Percentiles rank a stretch among this genome's conserved stretches.
Evolutionary conservation across 2,888 invertebrate species (phyloP).

Genomic region (Empis livida): DNA sequence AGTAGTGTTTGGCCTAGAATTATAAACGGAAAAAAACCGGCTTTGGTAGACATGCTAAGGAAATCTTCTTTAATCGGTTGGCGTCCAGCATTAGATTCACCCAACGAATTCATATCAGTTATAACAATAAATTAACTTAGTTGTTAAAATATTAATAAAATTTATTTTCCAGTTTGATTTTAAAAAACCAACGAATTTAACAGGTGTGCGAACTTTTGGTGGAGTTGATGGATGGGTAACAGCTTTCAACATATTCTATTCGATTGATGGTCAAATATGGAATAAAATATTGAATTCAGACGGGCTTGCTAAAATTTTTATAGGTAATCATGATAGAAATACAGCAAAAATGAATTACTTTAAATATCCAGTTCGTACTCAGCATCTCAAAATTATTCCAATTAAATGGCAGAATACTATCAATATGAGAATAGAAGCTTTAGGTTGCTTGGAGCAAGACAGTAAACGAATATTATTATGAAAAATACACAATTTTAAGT

Average conservation of each 20-base stretch:
- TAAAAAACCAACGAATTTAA: slow-evolving; percentile 57
- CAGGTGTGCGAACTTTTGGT: slow-evolving; percentile 64
- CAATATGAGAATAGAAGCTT: slow-evolving; percentile 60
- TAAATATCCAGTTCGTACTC: slow-evolving; percentile 56
- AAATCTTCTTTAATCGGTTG: slow-evolving; percentile 41
- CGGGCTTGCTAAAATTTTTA: slow-evolving; percentile 45
- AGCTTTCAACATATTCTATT: slow-evolving; percentile 59
- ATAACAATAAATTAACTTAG: slow-evolving; percentile 4
- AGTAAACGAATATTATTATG: slow-evolving; percentile 40
- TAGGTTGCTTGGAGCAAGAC: slow-evolving; percentile 67
- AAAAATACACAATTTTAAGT: neutral
- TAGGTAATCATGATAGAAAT: slow-evolving; percentile 57
- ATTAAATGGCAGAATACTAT: slow-evolving; percentile 58
- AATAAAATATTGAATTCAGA: slow-evolving; percentile 48
- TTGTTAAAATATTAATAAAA: neutral
- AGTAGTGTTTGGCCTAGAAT: slow-evolving; percentile 27
- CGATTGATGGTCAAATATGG: slow-evolving; percentile 57
- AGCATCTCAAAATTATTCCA: slow-evolving; percentile 58
- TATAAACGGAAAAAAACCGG: slow-evolving; percentile 20
- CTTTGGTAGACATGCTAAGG: slow-evolving; percentile 27
- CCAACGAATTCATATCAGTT: slow-evolving; percentile 57
- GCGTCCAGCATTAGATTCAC: slow-evolving; percentile 52
- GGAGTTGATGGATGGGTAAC: slow-evolving; percentile 61
- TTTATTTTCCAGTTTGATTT: slow-evolving; percentile 51
- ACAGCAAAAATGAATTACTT: slow-evolving; percentile 52